Conservation (phyloP, 1,140 invertebrate species). For the Sarcophaga peregrina region DNA sequence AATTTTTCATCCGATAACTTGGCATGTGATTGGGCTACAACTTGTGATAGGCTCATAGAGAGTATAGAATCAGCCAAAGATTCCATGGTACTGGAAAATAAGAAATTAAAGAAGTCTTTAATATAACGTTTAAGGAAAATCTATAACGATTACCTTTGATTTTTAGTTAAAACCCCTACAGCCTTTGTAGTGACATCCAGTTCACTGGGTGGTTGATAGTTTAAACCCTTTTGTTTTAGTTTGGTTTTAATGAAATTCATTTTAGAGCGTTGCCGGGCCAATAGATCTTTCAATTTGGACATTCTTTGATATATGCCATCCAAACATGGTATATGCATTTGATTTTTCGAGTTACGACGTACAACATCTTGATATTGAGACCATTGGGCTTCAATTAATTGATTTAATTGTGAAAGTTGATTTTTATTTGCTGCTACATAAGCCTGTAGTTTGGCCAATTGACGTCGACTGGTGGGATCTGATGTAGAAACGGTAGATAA, state of each 20-base stretch:
- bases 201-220: slow-evolving; percentile 43
- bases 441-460: slow-evolving; percentile 71
- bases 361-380: slow-evolving; percentile 69
- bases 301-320: slow-evolving; percentile 77
- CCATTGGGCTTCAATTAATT: slow-evolving; percentile 73
- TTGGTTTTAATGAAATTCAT: slow-evolving; percentile 67
- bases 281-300: slow-evolving; percentile 72
- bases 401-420: slow-evolving; percentile 71
- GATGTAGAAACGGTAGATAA: slow-evolving; percentile 54
- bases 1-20: slow-evolving; percentile 55
- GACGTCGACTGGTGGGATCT: slow-evolving; percentile 69
- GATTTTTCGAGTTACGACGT: slow-evolving; percentile 66
- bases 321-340: slow-evolving; percentile 71
- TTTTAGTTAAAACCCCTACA: slow-evolving; percentile 51
- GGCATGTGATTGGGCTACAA: slow-evolving; percentile 51
- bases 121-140: not conserved
- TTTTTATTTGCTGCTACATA: slow-evolving; percentile 73
- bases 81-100: slow-evolving; percentile 47
- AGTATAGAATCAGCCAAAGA: slow-evolving; percentile 62
- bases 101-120: not conserved
- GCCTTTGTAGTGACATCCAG: slow-evolving; percentile 41
- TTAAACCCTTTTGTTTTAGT: slow-evolving; percentile 55
- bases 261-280: slow-evolving; percentile 68
- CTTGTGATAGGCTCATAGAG: slow-evolving; percentile 55
- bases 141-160: slow-evolving; percentile 46